Base-by-base conservation (phyloP, 2,113 vertebrate genomes). In the Aptenodytes patagonicus region DNA sequence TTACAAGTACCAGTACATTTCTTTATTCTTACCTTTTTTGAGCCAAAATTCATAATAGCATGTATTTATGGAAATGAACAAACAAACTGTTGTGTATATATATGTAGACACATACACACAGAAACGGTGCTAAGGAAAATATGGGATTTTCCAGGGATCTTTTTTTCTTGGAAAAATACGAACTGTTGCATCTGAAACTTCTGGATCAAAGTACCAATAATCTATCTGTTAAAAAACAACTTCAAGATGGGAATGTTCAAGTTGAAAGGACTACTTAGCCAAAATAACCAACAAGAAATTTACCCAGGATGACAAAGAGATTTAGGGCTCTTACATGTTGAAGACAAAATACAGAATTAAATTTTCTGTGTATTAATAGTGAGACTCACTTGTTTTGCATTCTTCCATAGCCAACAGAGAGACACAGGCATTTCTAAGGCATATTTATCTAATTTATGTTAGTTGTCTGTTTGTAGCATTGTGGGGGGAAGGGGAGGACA, bases 401-500 rank as follows among this genome's bases (percentile, higher is more conserved):
- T 78, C 5, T 69, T 84, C 29, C 46, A n/a, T 14, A 47, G 14
- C 2, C 38, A 84, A n/a, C 7, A 80, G 4, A 72, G 11, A 36
- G 1, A 9, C 13, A n/a, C 5, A 61, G 7, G 2, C 10, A 38
- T 70, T 75, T 90, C 58, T 68, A 31, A 60, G 13, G 11, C 6
- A 18, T 38, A 26, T 36, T 64, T 51, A 28, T 34, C 10, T 13
- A 34, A 40, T 54, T 83, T 25, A 25, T n/a, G 7, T 32, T 32
- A 55, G 6, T 11, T 69, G 4, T 49, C 42, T 29, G 1, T 58
- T 49, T 79, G 5, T 42, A 57, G 7, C 1, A 9, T 3, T 28
- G 15, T 42, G 6, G 2, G 21, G 2, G 12, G 5, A 12, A 2
- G 14, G 5, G 5, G 9, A 4, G 17, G 13, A 61, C 17, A 36